Evolutionary conservation across 2,888 invertebrate genomes (phyloP).

Genomic region (Hirtodrosophila alboralis): DNA sequence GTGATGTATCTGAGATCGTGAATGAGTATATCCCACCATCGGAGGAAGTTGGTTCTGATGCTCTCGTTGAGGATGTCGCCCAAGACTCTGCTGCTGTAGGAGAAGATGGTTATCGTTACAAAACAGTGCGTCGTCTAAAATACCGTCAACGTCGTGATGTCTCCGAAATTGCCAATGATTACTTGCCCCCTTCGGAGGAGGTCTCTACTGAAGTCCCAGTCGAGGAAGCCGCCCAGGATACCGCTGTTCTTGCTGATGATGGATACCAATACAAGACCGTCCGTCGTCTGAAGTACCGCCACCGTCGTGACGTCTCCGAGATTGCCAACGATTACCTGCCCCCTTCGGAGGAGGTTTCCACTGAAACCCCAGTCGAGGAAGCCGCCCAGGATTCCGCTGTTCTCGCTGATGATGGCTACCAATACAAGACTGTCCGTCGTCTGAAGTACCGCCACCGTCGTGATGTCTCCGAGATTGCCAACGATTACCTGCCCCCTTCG

Average conservation of each 20-base stretch:
- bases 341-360: slow-evolving; percentile 5
- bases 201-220: slow-evolving; percentile 34
- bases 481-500: slow-evolving; percentile 42
- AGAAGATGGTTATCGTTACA: slow-evolving; percentile 76
- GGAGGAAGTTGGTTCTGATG: slow-evolving; percentile 50
- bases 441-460: slow-evolving; percentile 64
- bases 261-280: slow-evolving; percentile 50
- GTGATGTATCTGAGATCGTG: slow-evolving; percentile 73
- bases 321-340: slow-evolving; percentile 32
- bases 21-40: slow-evolving; percentile 72
- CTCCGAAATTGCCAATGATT: slow-evolving; percentile 65
- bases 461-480: slow-evolving; percentile 58
- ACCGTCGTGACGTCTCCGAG: slow-evolving; percentile 40
- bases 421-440: slow-evolving; percentile 65
- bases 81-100: slow-evolving; percentile 64
- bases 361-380: slow-evolving; percentile 22
- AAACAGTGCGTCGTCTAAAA: slow-evolving; percentile 72
- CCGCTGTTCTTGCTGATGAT: slow-evolving; percentile 47
- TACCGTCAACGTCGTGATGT: slow-evolving; percentile 78
- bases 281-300: slow-evolving; percentile 44
- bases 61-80: slow-evolving; percentile 33
- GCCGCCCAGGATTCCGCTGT: slow-evolving; percentile 46
- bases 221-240: slow-evolving; percentile 45
- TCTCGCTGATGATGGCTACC: slow-evolving; percentile 53
- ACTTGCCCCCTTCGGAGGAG: slow-evolving; percentile 66